Evolutionary conservation across 2,888 invertebrate species (phyloP), one percentile per base, ranked within the genome.

Genomic region (Synergus laeviventris): DNA sequence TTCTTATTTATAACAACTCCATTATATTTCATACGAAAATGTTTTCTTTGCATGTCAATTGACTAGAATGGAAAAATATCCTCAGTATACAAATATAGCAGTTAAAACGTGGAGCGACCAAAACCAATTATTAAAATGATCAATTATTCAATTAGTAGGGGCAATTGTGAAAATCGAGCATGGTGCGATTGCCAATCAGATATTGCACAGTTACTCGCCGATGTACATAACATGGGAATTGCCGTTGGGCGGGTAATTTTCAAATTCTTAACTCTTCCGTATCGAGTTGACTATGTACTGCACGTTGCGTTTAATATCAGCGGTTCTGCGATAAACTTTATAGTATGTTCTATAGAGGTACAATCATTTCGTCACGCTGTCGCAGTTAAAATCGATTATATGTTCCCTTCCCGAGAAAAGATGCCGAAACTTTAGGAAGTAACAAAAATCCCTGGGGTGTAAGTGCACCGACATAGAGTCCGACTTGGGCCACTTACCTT

Each of bases 311-410:
- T 70, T 70, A 70, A 70, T 70, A 49, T 49, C 70, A 49, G 70
- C 49, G 70, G 70, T 70, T 70, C 70, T 49, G 31, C 31, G 70
- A 49, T 70, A 70, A 70, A 70, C 70, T 70, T 70, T 70, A 70
- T 45, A 31, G 66, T 66, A 31, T 42, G 45, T 66, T 66, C 24
- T 49, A 70, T 70, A 66, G 16, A 9, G n/a, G 49, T 36, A 49
- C 49, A 70, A 70, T 70, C 49, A 70, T 70, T 70, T 70, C 70
- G 70, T 49, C 70, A 70, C 70, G 70, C 70, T 70, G 70, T 70
- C 45, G 45, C 70, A 24, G 31, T 70, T 70, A 70, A 70, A 49
- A 70, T 49, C 70, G 49, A 70, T 70, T 70, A 70, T 70, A 42
- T 70, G 66, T 70, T 42, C n/a, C 24, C 45, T 24, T 16, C 16